phyloP scores from a whole-genome alignment of 2,888 invertebrate species.

The Synanthedon tipuliformis region DNA sequence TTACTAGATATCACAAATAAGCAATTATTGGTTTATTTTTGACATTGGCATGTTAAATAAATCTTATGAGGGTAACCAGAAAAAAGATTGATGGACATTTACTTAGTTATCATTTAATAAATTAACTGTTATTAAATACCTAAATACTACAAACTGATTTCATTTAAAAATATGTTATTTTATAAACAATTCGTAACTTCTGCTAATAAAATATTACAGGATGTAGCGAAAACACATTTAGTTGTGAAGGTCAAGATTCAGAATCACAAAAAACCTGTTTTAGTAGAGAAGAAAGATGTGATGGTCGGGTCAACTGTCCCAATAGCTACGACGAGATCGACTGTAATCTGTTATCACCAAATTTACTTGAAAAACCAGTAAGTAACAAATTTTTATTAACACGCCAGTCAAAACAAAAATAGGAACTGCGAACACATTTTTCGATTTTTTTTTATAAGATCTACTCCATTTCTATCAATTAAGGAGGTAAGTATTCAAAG shows the following conservation, averaged over 20 bases:
- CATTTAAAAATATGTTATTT: not conserved
- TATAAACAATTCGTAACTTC: not conserved
- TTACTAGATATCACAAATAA: no score
- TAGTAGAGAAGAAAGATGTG: constrained; percentile 76
- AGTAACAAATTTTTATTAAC: constrained; percentile 6
- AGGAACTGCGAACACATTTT: no score
- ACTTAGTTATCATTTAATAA: no score
- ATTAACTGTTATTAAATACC: no score
- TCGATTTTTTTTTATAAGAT: no score
- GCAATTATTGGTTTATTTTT: no score
- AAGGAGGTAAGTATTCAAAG: no score
- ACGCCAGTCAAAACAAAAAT: no score
- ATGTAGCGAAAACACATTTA: constrained; percentile 74
- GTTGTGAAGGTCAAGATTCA: constrained; percentile 74
- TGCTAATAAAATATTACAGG: constrained; percentile 45
- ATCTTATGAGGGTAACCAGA: no score
- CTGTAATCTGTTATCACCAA: constrained; percentile 76
- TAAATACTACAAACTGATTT: not conserved
- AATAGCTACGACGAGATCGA: constrained; percentile 83
- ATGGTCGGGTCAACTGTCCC: constrained; percentile 76
- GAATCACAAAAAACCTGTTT: constrained; percentile 74
- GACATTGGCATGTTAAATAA: no score
- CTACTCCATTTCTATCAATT: no score
- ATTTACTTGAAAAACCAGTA: constrained; percentile 62
- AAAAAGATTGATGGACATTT: no score